Evolutionary conservation across 2,113 vertebrate genomes (phyloP).

Genomic region (Mirza zaza): DNA sequence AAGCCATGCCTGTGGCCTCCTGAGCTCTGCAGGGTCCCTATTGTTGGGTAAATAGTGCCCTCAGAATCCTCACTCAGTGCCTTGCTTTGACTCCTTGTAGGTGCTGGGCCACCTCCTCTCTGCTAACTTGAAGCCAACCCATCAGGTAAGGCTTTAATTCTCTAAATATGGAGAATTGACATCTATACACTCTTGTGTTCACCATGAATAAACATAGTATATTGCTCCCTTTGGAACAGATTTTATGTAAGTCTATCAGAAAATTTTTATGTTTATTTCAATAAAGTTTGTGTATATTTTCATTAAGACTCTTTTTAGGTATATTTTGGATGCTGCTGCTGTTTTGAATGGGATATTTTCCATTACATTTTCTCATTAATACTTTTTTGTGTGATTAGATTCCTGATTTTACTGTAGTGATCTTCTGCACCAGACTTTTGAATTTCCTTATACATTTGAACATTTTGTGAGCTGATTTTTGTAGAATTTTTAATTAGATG

Average conservation of each 20-base stretch:
- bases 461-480: neutral
- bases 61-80: neutral
- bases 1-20: neutral
- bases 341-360: neutral
- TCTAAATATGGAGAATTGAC: neutral
- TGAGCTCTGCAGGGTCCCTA: neutral
- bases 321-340: neutral
- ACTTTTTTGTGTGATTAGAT: slow-evolving; percentile 15
- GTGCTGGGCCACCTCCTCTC: neutral
- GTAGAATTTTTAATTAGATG: neutral
- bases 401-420: slow-evolving; percentile 22
- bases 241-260: neutral
- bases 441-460: neutral
- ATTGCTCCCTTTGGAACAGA: neutral
- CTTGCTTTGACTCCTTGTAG: neutral
- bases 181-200: neutral
- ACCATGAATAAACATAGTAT: neutral
- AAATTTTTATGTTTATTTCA: neutral
- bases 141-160: slow-evolving; percentile 13
- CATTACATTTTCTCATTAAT: neutral
- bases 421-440: neutral
- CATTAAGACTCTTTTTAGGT: neutral
- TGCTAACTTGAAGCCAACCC: neutral
- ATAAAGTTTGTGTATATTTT: slow-evolving; percentile 17
- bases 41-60: neutral